phyloP scores from a whole-genome alignment of 2,113 vertebrate species.

The Phyllostomus hastatus region DNA sequence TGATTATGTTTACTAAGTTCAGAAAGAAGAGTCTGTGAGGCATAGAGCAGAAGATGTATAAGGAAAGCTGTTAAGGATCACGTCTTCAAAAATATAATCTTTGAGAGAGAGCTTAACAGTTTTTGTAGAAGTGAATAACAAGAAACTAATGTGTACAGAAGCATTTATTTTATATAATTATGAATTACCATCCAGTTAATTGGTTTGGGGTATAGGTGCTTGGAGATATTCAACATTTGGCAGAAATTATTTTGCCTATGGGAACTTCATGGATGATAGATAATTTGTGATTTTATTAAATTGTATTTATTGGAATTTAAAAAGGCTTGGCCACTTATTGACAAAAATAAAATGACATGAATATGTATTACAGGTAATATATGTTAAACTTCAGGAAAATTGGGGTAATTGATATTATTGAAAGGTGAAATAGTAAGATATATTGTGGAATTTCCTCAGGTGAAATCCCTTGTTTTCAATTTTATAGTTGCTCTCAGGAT shows the following conservation, averaged over 20 bases:
- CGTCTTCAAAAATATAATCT: neutral
- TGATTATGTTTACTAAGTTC: neutral
- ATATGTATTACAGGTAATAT: neutral
- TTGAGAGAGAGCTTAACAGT: neutral
- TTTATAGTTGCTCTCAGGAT: neutral
- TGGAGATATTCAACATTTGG: neutral
- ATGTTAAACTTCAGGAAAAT: neutral
- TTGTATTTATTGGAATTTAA: neutral
- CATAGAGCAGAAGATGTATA: neutral
- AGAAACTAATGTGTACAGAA: neutral
- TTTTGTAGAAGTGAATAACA: neutral
- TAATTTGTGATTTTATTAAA: neutral
- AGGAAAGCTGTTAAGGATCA: neutral
- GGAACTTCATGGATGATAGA: neutral
- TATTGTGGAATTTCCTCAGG: neutral
- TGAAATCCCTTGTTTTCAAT: neutral
- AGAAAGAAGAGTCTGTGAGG: neutral
- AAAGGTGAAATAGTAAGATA: neutral
- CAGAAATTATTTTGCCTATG: neutral
- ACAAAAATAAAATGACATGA: neutral
- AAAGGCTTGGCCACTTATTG: neutral
- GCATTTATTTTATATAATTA: neutral
- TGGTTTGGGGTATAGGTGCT: neutral
- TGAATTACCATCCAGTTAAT: neutral
- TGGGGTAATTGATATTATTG: neutral